Evolutionary conservation across 2,888 invertebrate species (phyloP), one percentile per base, ranked within the genome.

Genomic region (Lithophane ornitopus): DNA sequence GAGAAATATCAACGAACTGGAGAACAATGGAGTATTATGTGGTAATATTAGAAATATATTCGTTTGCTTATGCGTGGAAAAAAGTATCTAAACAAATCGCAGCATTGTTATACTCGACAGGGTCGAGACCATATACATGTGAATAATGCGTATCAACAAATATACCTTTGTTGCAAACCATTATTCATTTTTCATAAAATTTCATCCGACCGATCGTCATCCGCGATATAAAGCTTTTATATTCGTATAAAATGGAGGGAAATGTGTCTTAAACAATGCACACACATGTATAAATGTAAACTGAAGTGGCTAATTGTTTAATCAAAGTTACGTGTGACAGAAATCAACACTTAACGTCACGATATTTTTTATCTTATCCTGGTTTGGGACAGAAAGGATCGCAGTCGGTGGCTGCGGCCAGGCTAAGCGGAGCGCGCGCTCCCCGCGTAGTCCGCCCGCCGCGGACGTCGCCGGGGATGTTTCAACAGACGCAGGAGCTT

Each of bases 1-100:
- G 93, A 95, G 94, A 94, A 95, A 95, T 95, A 96, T 94, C 94
- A 94, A 92, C 93, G 93, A 93, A 93, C 94, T 92, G 91, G 91
- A 94, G 96, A 96, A 96, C 96, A 96, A 96, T 96, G 94, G 96
- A 91, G 96, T 94, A 96, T 96, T 96, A 96, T 96, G 96, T 96
- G 96, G 95, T 96, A 96, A 96, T 96, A 95, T 94, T 95, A 95
- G 94, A 96, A 95, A 96, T 96, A 95, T 95, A 96, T 96, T 94
- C 95, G 92, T 94, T 95, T 94, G 92, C 92, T 95, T 94, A 94
- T 93, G 94, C 94, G 93, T 92, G 92, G 93, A 95, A 96, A 95
- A 95, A 96, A 96, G 93, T 94, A 95, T 94, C 95, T 94, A 95
- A 96, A 95, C 95, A 96, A 96, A 95, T 95, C 95, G 94, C 90